Conservation (phyloP, 2,113 vertebrate genomes). For the Rafetus swinhoei region DNA sequence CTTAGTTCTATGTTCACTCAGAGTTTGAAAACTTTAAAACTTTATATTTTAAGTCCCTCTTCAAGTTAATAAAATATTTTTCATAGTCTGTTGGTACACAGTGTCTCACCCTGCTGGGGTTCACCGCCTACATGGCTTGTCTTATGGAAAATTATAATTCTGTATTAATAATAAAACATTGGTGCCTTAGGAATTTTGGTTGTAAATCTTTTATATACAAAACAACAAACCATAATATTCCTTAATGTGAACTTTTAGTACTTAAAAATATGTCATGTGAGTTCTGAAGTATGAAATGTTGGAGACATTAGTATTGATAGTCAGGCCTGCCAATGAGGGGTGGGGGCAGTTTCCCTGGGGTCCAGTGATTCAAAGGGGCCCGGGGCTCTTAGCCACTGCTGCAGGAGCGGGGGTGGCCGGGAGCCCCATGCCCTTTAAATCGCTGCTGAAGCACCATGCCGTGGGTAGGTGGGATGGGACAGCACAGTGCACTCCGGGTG, state of each 20-base stretch:
- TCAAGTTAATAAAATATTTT: background rate
- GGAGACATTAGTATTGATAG: background rate
- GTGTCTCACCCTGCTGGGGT: background rate
- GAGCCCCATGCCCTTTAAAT: too few species aligned
- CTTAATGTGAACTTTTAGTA: background rate
- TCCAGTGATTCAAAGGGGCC: too few species aligned
- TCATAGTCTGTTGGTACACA: background rate
- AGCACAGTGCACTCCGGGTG: too few species aligned
- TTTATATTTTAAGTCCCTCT: background rate
- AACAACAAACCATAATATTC: background rate
- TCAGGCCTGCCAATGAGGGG: too few species aligned
- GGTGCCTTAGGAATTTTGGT: background rate
- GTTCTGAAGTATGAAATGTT: background rate
- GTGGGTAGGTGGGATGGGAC: too few species aligned
- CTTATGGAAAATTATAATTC: background rate
- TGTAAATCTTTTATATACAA: background rate
- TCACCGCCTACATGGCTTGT: background rate
- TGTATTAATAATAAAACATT: background rate
- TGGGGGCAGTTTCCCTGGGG: too few species aligned
- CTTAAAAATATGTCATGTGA: background rate
- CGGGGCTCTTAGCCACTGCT: too few species aligned
- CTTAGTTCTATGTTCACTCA: background rate
- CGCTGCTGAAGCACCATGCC: too few species aligned
- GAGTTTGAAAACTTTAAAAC: background rate
- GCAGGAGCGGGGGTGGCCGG: too few species aligned